Conservation (phyloP, 2,888 invertebrate genomes). For the Clanis bilineata region DNA sequence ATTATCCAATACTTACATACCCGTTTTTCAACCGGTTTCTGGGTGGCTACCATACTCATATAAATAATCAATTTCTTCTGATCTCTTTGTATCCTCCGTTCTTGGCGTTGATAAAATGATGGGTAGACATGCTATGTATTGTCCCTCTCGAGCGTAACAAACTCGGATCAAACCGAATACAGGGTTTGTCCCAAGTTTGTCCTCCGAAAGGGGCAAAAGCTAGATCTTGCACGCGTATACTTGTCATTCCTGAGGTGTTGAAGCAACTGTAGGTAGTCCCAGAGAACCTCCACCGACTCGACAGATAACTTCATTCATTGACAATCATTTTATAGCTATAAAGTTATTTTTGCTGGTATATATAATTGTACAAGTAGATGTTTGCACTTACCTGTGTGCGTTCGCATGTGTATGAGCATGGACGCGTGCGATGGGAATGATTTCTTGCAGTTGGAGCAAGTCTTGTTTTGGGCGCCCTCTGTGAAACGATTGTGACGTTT, state of each 20-base stretch:
- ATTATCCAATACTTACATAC: not conserved
- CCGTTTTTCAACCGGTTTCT: not conserved
- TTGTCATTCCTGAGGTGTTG: not conserved
- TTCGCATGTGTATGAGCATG: slow-evolving; percentile 89
- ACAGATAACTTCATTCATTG: not conserved
- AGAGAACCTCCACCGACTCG: not conserved
- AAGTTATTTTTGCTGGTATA: not conserved
- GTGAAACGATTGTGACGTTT: slow-evolving; percentile 83
- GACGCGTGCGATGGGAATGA: slow-evolving; percentile 90
- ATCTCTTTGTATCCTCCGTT: not conserved
- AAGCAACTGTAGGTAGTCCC: not conserved
- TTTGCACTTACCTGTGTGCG: slow-evolving; percentile 83
- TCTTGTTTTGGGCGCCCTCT: slow-evolving; percentile 82
- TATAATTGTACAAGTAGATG: not conserved
- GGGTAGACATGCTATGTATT: not conserved
- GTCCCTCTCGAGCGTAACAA: not conserved
- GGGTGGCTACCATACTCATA: not conserved
- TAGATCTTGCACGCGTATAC: not conserved
- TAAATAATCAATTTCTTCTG: not conserved
- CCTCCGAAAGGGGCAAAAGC: not conserved
- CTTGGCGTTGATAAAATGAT: not conserved
- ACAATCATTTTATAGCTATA: not conserved
- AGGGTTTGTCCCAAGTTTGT: not conserved
- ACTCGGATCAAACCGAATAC: not conserved
- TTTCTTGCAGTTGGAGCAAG: slow-evolving; percentile 87